Evolutionary conservation across 2,888 invertebrate genomes (phyloP), one percentile per base, ranked within the genome.

Genomic region (Spisula solida): DNA sequence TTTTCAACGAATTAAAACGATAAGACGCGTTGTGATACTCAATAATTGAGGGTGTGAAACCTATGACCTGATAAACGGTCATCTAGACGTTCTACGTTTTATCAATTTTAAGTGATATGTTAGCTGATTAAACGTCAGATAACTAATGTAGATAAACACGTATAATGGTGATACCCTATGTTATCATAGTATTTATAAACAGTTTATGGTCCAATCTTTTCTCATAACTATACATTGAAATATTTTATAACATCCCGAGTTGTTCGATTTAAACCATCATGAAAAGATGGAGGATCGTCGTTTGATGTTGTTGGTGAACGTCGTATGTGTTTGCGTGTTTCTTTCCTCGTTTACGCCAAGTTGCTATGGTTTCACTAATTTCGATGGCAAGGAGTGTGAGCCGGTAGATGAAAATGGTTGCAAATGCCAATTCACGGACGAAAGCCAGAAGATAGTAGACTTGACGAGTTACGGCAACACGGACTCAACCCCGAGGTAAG

Each of bases 391-490:
- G 78, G 66, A 87, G 12, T 89, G 89, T 34, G 31, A 70, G 29
- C 75, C 70, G 47, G 81, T 41, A 8, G 87, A 87, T 47, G 51
- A 75, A 34, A 47, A 31, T 25, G 83, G 83, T 0, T 92, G 92
- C 55, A 82, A 89, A 18, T 92, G 92, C 82, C 60, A 81, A 29
- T 88, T 92, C 86, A 84, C 89, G 29, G 92, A 92, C 60, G 89
- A 85, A 18, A 85, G 86, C 56, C 90, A 89, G 29, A 34, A 75
- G 34, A 82, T 79, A 25, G 82, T 92, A 12, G 92, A 90, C 66
- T 86, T 92, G 18, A 86, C 88, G 12, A 90, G 88, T 66, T 82
- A 90, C 0, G 89, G 90, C 5, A 89, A 88, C 12, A 82, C 78
- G 20, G 92, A 92, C 85, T 80, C 84, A 20, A 86, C 81, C 8